Base-by-base conservation (phyloP, 2,888 invertebrate genomes). In the Lagria hirta region DNA sequence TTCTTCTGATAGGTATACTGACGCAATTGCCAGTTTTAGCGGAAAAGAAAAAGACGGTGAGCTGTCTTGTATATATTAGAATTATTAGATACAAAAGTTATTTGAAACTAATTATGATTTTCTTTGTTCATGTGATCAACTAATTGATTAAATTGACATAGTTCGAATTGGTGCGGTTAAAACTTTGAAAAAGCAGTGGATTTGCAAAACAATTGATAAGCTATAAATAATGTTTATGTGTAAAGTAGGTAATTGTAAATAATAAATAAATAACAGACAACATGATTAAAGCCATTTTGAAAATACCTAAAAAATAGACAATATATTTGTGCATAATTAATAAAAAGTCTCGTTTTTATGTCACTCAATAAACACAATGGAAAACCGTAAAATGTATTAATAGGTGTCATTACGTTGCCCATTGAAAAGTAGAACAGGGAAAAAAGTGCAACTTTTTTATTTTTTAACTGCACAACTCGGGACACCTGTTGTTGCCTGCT, bases 331-430 rank as follows among this genome's bases (percentile, higher is more conserved):
- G 57, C 53, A 57, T 58, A 58, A 62, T 61, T 60, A 61, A 62
- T 61, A 61, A 53, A 62, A 60, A 55, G 53, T 57, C 57, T 54
- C 58, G 62, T 62, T 65, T 61, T 64, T 56, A 55, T 54, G 46
- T 51, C 57, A 51, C 57, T 61, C 62, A 64, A 62, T 66, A 61
- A 61, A 66, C 55, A 51, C 58, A 58, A 62, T 61, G 64, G 56
- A 59, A 61, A 62, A 63, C 58, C 60, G 62, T 66, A 63, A 63
- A 66, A 66, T 63, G 67, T 66, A 70, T 70, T 69, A 69, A 68
- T 71, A 66, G 68, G 65, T 68, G 68, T 68, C 66, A 67, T 65
- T 68, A 65, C 60, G 54, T 58, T 60, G 54, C 55, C 62, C 65
- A 59, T 63, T 59, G 61, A 65, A 67, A 64, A 64, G 58, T 58